Percentiles rank a stretch among this genome's conserved stretches.
Conservation (phyloP, 2,113 vertebrate species). For the Marmota flaviventris region DNA sequence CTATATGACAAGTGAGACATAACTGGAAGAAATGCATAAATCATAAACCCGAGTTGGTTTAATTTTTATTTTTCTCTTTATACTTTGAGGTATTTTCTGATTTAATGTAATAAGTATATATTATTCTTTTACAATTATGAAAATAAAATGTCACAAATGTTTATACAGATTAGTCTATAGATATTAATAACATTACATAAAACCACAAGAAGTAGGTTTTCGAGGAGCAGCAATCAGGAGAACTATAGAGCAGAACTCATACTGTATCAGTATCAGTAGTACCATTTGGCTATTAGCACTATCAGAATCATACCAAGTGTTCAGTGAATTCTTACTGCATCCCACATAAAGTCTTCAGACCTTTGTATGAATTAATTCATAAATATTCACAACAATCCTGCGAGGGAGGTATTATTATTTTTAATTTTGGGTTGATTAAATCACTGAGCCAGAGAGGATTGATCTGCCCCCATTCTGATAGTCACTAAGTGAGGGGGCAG, state of each 20-base stretch:
- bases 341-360: background rate
- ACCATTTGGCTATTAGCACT: background rate
- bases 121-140: slow-evolving; percentile 16
- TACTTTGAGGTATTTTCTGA: background rate
- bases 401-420: background rate
- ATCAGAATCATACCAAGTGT: background rate
- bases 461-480: background rate
- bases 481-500: background rate
- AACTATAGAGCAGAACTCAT: background rate
- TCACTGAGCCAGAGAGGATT: background rate
- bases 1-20: background rate
- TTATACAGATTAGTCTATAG: background rate
- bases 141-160: background rate
- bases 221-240: background rate
- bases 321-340: background rate
- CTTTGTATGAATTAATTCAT: background rate
- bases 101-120: background rate
- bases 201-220: background rate
- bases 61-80: slow-evolving; percentile 13
- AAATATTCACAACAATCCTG: background rate
- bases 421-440: slow-evolving; percentile 2
- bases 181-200: background rate
- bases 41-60: background rate
- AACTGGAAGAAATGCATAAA: background rate
- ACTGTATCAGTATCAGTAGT: background rate